These are phyloP conservation scores for Alethe castanea DNA, from an alignment of 2,113 vertebrate genomes.

Conservation along the genomic window DNA sequence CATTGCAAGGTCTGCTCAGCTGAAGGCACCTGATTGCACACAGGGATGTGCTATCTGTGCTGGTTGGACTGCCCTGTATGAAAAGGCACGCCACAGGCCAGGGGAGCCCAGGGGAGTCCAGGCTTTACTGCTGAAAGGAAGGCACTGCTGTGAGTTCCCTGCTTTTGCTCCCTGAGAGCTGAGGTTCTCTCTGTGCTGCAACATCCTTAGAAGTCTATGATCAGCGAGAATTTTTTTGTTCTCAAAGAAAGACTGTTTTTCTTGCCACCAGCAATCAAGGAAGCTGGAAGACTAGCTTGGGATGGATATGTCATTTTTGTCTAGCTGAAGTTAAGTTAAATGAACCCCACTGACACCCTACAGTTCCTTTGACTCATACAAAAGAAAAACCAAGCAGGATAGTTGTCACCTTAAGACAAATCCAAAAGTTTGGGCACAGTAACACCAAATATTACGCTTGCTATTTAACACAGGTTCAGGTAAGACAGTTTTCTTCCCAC, in stretches of 20 bases:
- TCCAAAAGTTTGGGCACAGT: background rate
- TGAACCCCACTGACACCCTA: rapidly evolving
- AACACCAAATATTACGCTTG: background rate
- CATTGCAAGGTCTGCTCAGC: background rate
- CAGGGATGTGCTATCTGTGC: background rate
- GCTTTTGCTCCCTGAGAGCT: background rate
- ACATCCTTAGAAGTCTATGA: background rate
- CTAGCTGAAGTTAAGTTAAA: background rate
- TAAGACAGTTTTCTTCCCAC: background rate
- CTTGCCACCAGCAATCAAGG: background rate
- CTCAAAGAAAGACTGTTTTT: background rate
- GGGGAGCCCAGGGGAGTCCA: background rate
- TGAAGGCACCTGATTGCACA: background rate
- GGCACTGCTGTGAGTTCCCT: background rate
- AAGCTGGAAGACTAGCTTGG: background rate
- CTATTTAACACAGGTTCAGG: background rate
- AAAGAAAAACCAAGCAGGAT: background rate
- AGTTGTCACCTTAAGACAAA: background rate
- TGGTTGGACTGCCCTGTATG: too few relatives aligned
- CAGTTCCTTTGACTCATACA: background rate
- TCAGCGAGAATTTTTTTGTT: background rate
- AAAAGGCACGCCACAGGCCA: background rate
- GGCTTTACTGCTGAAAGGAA: background rate
- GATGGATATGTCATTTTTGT: background rate
- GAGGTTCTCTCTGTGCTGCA: background rate